Evolutionary conservation across 92 coral and sea anemone genomes (phyloP).

Genomic region (Virgularia gustaviana): DNA sequence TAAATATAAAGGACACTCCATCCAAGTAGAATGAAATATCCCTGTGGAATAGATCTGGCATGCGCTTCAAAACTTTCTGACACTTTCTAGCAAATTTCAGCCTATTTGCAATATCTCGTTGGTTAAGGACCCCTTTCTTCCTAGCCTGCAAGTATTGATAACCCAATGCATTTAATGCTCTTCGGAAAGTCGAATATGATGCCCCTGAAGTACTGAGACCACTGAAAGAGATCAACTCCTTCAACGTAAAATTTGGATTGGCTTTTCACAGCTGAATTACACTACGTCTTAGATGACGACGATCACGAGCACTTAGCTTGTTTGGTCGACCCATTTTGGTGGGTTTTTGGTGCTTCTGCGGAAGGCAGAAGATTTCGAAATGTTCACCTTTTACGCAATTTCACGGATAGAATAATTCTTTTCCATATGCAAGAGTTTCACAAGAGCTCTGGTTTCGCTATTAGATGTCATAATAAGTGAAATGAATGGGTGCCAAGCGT

Average conservation of each 20-base stretch:
- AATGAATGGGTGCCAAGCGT: too few relatives aligned
- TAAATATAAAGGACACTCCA: constrained; percentile 10
- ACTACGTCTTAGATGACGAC: not conserved
- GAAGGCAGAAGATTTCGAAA: constrained; percentile 3
- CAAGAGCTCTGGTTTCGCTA: not conserved
- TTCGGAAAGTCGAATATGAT: not conserved
- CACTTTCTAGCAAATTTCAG: not conserved
- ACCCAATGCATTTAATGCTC: not conserved
- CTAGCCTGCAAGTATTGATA: not conserved
- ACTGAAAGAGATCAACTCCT: constrained; percentile 3
- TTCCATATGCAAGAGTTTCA: constrained; percentile 1
- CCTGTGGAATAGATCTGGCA: not conserved
- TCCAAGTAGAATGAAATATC: constrained; percentile 1
- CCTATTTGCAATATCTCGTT: not conserved
- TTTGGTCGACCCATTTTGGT: constrained; percentile 3
- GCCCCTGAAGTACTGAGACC: not conserved
- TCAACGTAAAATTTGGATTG: constrained; percentile 6
- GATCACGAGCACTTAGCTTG: not conserved
- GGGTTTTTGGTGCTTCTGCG: not conserved
- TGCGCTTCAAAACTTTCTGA: not conserved
- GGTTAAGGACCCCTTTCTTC: not conserved
- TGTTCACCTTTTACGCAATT: not conserved
- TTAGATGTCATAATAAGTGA: too few relatives aligned
- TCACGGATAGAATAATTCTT: too few relatives aligned
- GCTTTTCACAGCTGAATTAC: not conserved